Evolutionary conservation across 1,140 invertebrate genomes (phyloP), one percentile per base, ranked within the genome.

Genomic region (Sipha flava): DNA sequence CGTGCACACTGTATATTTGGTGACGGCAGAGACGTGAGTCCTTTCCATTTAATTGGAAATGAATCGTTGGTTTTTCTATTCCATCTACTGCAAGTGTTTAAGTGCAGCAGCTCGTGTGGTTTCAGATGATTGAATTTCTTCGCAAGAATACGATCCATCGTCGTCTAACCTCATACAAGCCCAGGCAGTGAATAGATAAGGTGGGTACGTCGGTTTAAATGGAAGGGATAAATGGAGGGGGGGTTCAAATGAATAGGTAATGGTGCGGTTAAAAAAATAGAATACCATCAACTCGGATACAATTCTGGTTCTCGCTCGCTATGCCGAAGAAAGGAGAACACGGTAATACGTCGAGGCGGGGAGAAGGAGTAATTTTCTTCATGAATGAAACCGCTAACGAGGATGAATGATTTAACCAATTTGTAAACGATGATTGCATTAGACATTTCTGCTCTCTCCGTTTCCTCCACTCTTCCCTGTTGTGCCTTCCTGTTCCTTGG

Each of bases 401-500:
- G 66, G 40, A 29, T 70, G 66, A 70, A 70, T 26, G 66, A 16
- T 47, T 70, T 26, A 70, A 70, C 66, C 66, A 70, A 70, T 70
- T 70, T 47, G 40, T 43, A 70, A 47, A 70, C 66, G 66, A 70
- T 70, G 23, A 70, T 70, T 70, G 66, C 66, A 12, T 70, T 47
- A 47, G 23, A 70, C 66, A 43, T 70, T 5, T 23, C 29, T 5
- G n/a, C 21, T 5, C 34, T n/a, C 1, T 21, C n/a, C 1, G 1
- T 37, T 4, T n/a, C 16, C 6, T 40, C 6, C 40, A 2, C 3
- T 10, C 12, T 2, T 2, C 34, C 1, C 18, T 4, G 18, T n/a
- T n/a, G n/a, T n/a, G 16, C 37, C n/a, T n/a, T 7, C 34, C 21
- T 23, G 66, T 45, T 70, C 66, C 66, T 16, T 5, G 3, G 37